These are phyloP conservation scores for Tricholauxania praeusta DNA, from an alignment of 2,888 invertebrate genomes.

Conservation along the genomic window DNA sequence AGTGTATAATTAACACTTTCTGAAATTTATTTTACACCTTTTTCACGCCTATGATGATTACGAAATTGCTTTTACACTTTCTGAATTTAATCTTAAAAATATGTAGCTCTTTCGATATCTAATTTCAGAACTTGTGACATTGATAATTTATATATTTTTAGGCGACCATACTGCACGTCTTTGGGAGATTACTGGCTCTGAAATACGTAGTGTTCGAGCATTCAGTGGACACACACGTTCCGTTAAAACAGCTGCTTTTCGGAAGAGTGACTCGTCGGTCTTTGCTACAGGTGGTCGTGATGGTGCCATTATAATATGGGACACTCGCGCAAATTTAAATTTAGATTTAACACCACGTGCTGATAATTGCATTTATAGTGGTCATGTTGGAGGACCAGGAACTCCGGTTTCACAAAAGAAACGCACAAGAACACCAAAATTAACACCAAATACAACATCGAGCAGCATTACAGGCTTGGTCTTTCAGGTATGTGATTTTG, in stretches of 20 bases:
- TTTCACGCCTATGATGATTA: too few species aligned
- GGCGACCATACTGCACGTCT: conserved; percentile 86
- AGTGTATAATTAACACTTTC: too few species aligned
- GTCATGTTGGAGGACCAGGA: conserved; percentile 64
- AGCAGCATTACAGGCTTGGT: conserved; percentile 86
- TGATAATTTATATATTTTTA: conserved; percentile 47
- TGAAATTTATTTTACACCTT: too few species aligned
- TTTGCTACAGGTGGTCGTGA: conserved; percentile 92
- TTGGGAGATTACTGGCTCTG: conserved; percentile 77
- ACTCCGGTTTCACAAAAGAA: conserved; percentile 71
- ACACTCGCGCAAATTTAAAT: conserved; percentile 73
- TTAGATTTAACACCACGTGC: conserved; percentile 71
- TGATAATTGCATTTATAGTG: conserved; percentile 76
- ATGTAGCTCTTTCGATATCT: too few species aligned
- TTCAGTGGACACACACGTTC: conserved; percentile 85
- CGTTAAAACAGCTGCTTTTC: conserved; percentile 84
- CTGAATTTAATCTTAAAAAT: too few species aligned
- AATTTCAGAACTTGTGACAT: neutral
- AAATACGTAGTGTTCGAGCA: conserved; percentile 69
- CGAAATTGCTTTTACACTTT: too few species aligned
- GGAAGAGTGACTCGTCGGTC: conserved; percentile 77
- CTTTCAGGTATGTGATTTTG: conserved; percentile 73
- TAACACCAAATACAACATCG: conserved; percentile 69
- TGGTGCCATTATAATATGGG: conserved; percentile 90
- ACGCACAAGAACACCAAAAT: conserved; percentile 67